phyloP scores from a whole-genome alignment of 2,113 vertebrate genomes.

The Turdus rufiventris region DNA sequence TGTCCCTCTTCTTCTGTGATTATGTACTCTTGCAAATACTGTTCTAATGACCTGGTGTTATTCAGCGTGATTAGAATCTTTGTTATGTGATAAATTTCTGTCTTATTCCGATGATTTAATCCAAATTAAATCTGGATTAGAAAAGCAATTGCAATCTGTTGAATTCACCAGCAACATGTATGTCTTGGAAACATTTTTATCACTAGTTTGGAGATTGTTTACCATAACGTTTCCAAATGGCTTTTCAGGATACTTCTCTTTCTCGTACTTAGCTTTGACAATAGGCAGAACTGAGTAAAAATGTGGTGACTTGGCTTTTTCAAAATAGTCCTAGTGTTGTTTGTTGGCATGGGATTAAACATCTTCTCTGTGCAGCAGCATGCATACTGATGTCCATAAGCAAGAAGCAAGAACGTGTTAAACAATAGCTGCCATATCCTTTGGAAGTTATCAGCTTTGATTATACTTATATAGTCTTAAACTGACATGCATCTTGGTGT shows the following conservation, averaged over 20 bases:
- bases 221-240: background rate
- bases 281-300: background rate
- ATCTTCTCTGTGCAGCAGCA: background rate
- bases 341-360: background rate
- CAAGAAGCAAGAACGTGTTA: background rate
- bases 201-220: background rate
- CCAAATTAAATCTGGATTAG: background rate
- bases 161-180: background rate
- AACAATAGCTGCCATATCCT: background rate
- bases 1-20: background rate
- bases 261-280: background rate
- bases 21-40: background rate
- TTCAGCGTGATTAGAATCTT: background rate
- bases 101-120: background rate
- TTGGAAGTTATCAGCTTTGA: background rate
- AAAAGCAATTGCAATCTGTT: background rate
- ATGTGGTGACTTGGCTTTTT: background rate
- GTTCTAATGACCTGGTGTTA: background rate
- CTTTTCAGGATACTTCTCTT: background rate
- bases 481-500: background rate
- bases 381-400: background rate
- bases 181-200: background rate
- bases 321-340: background rate
- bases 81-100: background rate
- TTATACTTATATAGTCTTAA: background rate